Conservation (phyloP, 2,113 vertebrate genomes). For the Corydoras maculifer region DNA sequence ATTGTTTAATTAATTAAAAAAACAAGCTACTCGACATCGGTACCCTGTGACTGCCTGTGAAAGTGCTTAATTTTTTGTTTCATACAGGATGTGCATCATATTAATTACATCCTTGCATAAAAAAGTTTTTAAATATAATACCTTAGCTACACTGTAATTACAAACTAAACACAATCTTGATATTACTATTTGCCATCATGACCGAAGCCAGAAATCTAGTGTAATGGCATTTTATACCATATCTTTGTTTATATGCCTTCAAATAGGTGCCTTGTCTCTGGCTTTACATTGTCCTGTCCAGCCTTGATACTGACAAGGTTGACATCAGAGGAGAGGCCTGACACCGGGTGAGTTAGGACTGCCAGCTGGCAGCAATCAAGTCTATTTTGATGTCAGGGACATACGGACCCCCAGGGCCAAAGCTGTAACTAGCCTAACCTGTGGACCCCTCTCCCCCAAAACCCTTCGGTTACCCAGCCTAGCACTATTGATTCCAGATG, state of each 20-base stretch:
- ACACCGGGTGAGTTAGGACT: constrained; percentile 73
- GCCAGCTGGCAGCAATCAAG: constrained; percentile 77
- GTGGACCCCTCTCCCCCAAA: constrained; percentile 48
- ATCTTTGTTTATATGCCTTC: constrained; percentile 40
- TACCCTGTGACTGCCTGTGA: too few species aligned
- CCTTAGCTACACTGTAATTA: too few species aligned
- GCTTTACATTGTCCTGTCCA: constrained; percentile 58
- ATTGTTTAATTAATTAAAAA: too few species aligned
- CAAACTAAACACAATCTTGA: too few species aligned
- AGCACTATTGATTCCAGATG: constrained; percentile 73
- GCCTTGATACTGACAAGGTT: constrained; percentile 74
- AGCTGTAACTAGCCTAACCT: constrained; percentile 61
- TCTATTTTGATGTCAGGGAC: constrained; percentile 78
- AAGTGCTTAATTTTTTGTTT: too few species aligned
- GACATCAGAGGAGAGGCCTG: constrained; percentile 71
- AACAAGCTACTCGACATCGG: too few species aligned
- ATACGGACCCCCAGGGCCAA: constrained; percentile 70
- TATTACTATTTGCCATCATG: neutral
- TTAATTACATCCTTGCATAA: too few species aligned
- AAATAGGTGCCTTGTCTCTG: constrained; percentile 39
- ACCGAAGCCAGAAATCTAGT: constrained; percentile 13
- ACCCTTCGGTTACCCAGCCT: constrained; percentile 58
- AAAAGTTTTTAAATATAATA: too few species aligned
- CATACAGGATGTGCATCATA: too few species aligned
- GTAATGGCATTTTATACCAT: neutral